A percentile compares a stretch with the other conserved stretches of the same genome.
Conservation (phyloP, 2,113 vertebrate genomes). For the Cheirogaleus medius region DNA sequence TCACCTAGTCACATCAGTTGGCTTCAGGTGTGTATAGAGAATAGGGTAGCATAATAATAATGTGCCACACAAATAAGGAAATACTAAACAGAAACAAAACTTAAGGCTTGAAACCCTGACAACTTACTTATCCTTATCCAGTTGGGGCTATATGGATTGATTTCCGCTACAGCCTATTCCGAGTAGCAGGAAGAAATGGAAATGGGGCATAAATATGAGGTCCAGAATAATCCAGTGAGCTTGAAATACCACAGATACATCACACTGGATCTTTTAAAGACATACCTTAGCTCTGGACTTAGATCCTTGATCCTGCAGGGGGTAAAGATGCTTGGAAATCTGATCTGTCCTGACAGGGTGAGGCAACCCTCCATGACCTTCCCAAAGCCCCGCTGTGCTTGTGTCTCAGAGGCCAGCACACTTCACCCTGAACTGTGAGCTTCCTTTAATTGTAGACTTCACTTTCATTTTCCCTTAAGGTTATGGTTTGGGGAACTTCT, state of each 20-base stretch:
- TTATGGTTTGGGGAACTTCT: constrained; percentile 66
- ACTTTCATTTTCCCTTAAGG: constrained; percentile 82
- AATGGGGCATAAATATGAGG: not conserved
- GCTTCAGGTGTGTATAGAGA: not conserved
- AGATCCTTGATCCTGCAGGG: constrained; percentile 31
- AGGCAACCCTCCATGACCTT: constrained; percentile 78
- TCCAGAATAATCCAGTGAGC: constrained; percentile 12
- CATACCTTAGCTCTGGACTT: constrained; percentile 26
- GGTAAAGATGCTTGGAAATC: constrained; percentile 51
- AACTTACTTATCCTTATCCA: not conserved
- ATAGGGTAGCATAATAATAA: not conserved
- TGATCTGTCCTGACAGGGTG: constrained; percentile 70
- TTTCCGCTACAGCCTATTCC: not conserved
- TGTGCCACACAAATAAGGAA: not conserved
- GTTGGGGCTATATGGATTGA: not conserved
- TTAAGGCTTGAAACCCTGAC: not conserved
- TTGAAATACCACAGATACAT: constrained; percentile 32
- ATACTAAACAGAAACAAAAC: not conserved
- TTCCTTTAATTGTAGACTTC: constrained; percentile 83
- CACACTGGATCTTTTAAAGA: constrained; percentile 43
- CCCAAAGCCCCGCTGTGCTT: constrained; percentile 76
- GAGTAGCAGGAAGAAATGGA: constrained; percentile 12
- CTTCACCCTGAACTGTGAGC: constrained; percentile 84
- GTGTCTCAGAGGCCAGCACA: constrained; percentile 76
- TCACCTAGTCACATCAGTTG: not conserved